These are phyloP conservation scores for Aulostomus chinensis DNA, from an alignment of 2,797 vertebrate genomes.

Conservation along the genomic window DNA sequence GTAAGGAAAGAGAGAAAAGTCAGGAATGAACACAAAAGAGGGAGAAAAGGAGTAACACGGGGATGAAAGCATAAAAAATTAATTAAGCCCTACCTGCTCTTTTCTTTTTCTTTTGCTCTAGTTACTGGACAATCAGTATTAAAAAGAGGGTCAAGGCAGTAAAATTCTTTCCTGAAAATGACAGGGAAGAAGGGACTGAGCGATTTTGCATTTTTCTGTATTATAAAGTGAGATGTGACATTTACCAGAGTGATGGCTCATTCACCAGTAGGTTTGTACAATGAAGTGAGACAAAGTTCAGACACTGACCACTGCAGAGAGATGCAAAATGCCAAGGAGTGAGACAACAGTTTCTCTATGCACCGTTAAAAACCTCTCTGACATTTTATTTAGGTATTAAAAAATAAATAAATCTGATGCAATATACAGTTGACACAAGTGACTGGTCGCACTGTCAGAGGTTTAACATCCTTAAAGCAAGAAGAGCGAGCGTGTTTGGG, in stretches of 20 bases:
- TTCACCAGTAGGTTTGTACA: too few species aligned
- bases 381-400: neutral
- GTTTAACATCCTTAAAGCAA: conserved; percentile 15
- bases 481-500: conserved; percentile 3
- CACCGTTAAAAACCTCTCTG: conserved; percentile 4
- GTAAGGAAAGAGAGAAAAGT: neutral
- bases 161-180: conserved; percentile 2
- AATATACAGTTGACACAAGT: neutral
- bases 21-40: neutral
- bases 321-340: conserved; percentile 46
- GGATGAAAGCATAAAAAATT: conserved; percentile 16
- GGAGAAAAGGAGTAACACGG: neutral
- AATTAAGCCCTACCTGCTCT: conserved; percentile 33
- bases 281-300: conserved; percentile 54
- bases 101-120: conserved; percentile 40
- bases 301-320: conserved; percentile 14
- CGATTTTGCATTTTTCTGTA: conserved; percentile 1
- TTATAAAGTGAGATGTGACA: conserved; percentile 32
- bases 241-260: conserved; percentile 30
- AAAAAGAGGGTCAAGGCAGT: too few species aligned
- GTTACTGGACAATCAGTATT: neutral
- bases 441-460: neutral
- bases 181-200: too few species aligned
- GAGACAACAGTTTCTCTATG: conserved; percentile 7
- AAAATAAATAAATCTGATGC: neutral